Evolutionary conservation across 2,888 invertebrate genomes (phyloP).

Genomic region (Darwinula stevensoni): DNA sequence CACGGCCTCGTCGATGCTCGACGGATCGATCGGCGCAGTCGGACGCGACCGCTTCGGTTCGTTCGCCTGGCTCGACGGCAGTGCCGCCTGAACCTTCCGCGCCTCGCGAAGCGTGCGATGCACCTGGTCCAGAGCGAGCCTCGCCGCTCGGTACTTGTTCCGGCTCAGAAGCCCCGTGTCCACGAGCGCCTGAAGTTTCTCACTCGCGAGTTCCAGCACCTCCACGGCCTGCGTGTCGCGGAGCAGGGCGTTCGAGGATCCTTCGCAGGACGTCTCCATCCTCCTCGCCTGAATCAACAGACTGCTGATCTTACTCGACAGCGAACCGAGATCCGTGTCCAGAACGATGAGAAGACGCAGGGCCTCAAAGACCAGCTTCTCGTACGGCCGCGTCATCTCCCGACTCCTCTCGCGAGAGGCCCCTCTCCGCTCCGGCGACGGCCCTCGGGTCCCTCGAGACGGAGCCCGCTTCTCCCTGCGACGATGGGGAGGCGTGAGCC

Average conservation of each 20-base stretch:
- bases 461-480: conserved; percentile 7
- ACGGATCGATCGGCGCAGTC: too few species aligned
- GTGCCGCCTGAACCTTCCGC: conserved; percentile 43
- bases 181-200: conserved; percentile 46
- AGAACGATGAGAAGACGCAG: conserved; percentile 43
- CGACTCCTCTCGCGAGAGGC: too few species aligned
- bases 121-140: conserved; percentile 40
- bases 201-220: conserved; percentile 52
- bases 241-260: conserved; percentile 34
- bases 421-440: conserved; percentile 12
- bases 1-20: too few species aligned
- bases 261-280: conserved; percentile 25
- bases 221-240: conserved; percentile 34
- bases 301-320: conserved; percentile 46
- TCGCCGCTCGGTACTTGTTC: conserved; percentile 33
- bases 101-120: conserved; percentile 17
- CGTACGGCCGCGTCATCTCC: conserved; percentile 26
- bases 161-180: conserved; percentile 33
- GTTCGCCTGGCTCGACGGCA: too few species aligned
- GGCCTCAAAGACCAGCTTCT: conserved; percentile 9
- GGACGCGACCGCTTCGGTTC: too few species aligned
- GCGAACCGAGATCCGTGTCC: conserved; percentile 50
- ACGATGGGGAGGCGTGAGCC: not conserved
- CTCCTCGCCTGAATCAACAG: conserved; percentile 42
- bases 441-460: conserved; percentile 12